These are phyloP conservation scores for Percina caprodes DNA, from an alignment of 2,113 vertebrate genomes.

Conservation along the genomic window DNA sequence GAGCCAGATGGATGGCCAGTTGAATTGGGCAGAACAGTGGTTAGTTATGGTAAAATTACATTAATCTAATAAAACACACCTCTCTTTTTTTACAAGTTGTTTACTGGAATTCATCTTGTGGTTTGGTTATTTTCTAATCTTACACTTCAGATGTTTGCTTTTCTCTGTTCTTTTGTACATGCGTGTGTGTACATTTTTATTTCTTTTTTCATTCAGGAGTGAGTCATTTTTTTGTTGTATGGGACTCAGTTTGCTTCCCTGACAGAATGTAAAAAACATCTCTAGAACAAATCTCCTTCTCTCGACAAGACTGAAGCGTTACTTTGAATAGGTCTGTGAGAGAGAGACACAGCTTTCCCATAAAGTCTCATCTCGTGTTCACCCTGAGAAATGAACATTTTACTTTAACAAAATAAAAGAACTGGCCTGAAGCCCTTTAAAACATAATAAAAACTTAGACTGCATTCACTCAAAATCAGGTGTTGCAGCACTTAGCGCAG, in stretches of 20 bases:
- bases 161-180: not conserved
- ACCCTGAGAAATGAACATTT: constrained; percentile 1
- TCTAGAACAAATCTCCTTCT: not conserved
- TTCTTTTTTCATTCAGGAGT: not conserved
- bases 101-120: not conserved
- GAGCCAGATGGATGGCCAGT: constrained; percentile 21
- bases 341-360: not conserved
- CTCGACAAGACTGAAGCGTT: not conserved
- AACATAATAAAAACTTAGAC: not conserved
- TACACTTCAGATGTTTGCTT: not conserved
- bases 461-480: too few relatives aligned
- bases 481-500: too few relatives aligned
- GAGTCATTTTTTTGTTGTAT: not conserved
- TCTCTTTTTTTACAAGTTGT: not conserved
- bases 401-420: not conserved
- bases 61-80: not conserved
- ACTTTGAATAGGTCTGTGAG: not conserved
- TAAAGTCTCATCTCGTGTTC: not conserved
- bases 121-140: not conserved
- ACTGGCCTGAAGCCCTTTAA: not conserved
- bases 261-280: not conserved
- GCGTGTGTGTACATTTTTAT: not conserved
- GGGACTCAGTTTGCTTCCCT: not conserved
- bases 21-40: not conserved
- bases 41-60: not conserved